A percentile compares a stretch with the other conserved stretches of the same genome.
Conservation (phyloP, 2,797 vertebrate genomes). For the Trachurus trachurus region DNA sequence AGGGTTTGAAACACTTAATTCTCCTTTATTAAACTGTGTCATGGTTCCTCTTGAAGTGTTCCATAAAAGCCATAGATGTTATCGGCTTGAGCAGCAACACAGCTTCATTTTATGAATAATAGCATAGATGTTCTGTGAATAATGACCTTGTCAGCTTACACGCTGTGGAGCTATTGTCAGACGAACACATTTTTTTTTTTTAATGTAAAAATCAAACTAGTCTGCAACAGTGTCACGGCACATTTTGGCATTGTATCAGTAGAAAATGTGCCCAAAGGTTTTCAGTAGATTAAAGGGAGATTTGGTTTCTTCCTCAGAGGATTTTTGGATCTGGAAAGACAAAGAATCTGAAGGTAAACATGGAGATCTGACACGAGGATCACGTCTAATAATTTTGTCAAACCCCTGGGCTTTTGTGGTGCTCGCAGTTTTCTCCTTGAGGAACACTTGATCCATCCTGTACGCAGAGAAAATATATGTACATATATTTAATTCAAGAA, state of each 20-base stretch:
- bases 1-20: constrained; percentile 22
- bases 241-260: neutral
- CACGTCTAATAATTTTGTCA: neutral
- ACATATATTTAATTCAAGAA: too few species aligned
- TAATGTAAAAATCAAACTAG: neutral
- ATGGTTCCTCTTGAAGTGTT: constrained; percentile 10
- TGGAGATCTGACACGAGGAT: neutral
- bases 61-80: neutral
- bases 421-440: neutral
- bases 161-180: neutral
- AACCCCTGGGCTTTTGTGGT: neutral
- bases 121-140: neutral
- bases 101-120: constrained; percentile 7
- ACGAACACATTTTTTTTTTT: neutral
- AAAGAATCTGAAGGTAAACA: neutral
- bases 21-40: constrained; percentile 2
- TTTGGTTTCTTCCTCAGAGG: neutral
- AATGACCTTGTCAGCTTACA: neutral
- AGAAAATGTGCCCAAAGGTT: neutral
- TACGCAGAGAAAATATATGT: too few species aligned
- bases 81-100: neutral
- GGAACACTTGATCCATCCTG: neutral
- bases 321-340: too few species aligned
- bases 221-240: neutral
- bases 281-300: neutral